phyloP scores from a whole-genome alignment of 2,797 vertebrate species.

The Odontamblyopus lacepedii region DNA sequence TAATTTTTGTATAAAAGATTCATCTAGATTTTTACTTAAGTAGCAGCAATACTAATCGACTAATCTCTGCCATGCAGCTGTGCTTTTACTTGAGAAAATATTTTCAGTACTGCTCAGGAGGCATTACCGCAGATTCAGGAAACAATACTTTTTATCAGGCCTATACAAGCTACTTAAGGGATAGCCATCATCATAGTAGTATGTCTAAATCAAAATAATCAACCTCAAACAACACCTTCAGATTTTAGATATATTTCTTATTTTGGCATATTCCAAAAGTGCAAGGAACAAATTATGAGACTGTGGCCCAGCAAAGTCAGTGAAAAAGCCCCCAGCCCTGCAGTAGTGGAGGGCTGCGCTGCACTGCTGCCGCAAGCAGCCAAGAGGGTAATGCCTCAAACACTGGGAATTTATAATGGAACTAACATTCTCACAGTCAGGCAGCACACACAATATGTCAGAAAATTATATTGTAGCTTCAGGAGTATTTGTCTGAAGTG shows the following conservation, averaged over 20 bases:
- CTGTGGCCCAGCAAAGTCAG: conserved; percentile 47
- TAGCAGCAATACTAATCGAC: too few species aligned
- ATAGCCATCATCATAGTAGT: conserved; percentile 11
- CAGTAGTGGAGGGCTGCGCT: conserved; percentile 66
- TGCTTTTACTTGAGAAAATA: too few species aligned
- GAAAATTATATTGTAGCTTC: conserved; percentile 15
- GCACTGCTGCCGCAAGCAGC: conserved; percentile 71
- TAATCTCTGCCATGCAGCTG: too few species aligned
- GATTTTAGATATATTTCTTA: conserved; percentile 13
- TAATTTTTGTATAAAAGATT: too few species aligned
- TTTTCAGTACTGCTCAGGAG: neutral
- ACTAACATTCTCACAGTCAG: conserved; percentile 23
- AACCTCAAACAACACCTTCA: conserved; percentile 4
- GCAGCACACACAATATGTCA: conserved; percentile 39
- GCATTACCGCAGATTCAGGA: conserved; percentile 49
- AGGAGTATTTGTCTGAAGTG: conserved; percentile 25
- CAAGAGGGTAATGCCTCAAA: conserved; percentile 49
- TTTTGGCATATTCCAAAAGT: conserved; percentile 30
- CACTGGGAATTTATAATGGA: conserved; percentile 38
- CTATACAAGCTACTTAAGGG: conserved; percentile 13
- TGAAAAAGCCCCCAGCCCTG: conserved; percentile 35
- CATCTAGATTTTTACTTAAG: too few species aligned
- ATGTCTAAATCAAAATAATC: neutral
- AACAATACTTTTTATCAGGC: conserved; percentile 25
- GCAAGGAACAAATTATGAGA: conserved; percentile 39